Base-by-base conservation (phyloP, 2,888 invertebrate genomes). In the Troilus luridus region DNA sequence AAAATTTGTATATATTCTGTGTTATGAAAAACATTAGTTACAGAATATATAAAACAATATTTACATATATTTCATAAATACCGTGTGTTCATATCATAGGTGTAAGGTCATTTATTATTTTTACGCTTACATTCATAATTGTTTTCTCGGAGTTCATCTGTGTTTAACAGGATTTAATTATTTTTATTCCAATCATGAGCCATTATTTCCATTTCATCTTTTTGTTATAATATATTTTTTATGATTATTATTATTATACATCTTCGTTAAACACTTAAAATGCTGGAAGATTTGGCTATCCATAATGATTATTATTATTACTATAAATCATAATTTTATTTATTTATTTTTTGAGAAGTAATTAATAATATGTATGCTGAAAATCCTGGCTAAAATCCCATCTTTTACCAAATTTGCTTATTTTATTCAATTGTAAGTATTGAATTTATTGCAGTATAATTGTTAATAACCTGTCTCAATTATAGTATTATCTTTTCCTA, bases 61-160 rank as follows among this genome's bases (percentile, higher is more conserved):
- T 85, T 56, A 58, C 27, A n/a, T 54, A 56, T 85, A 85, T n/a
- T 90, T 59, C 77, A 90, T 60, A 81, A 90, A 59, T 62, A 90
- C 41, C 64, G 41, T 90, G 85, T 90, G 90, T 90, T 88, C 88
- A 90, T 88, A 88, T 90, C 90, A 88, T 90, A 88, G 90, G 60
- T 90, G 21, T 90, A 60, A 58, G 89, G 6, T 89, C 21, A 67
- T 89, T 41, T 89, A 64, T 89, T 67, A 41, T 89, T 62, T 41
- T 90, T 90, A 7, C 56, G 7, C n/a, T 85, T 90, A n/a, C 17
- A 59, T 27, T 90, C 81, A 17, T 41, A 72, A 21, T 27, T 89
- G 7, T 12, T 21, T 11, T 54, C n/a, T 72, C n/a, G 9, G n/a
- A 60, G 27, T 21, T 24, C 24, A 88, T 88, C 19, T n/a, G 72